These are phyloP conservation scores for Henricia sp. DNA, from an alignment of 53 echinoderm and acorn worm species.

Conservation along the genomic window DNA sequence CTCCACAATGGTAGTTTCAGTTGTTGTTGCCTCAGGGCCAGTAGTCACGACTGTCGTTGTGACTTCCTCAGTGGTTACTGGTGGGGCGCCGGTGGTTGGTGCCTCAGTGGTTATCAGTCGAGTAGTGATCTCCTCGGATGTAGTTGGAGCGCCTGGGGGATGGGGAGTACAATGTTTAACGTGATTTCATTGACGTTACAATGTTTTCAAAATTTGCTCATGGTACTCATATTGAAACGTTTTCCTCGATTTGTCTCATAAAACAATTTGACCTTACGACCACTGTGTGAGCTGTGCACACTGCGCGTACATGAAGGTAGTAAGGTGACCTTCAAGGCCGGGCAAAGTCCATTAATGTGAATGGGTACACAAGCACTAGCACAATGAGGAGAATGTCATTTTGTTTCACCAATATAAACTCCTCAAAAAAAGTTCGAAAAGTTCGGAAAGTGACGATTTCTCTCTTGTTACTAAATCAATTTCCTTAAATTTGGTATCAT, in stretches of 20 bases:
- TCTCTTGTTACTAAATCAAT: too few species aligned
- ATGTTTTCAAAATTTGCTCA: too few species aligned
- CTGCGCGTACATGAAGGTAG: background rate
- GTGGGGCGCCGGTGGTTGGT: slow-evolving; percentile 6
- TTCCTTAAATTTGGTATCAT: too few species aligned
- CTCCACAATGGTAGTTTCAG: background rate
- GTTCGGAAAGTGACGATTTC: too few species aligned
- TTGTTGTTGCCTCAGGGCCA: slow-evolving; percentile 13
- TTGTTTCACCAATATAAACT: too few species aligned
- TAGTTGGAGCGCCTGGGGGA: background rate
- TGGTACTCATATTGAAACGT: background rate
- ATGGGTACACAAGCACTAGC: too few species aligned
- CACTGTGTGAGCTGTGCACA: background rate
- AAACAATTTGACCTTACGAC: background rate
- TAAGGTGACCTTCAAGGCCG: too few species aligned
- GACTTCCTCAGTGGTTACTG: slow-evolving; percentile 32
- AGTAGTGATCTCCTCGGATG: background rate
- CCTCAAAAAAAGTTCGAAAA: too few species aligned
- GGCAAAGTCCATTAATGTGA: too few species aligned
- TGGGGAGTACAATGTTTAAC: background rate
- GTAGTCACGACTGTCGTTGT: slow-evolving; percentile 19
- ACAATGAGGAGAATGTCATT: too few species aligned
- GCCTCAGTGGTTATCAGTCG: background rate
- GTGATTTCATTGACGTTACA: background rate
- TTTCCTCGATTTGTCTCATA: background rate